These are phyloP conservation scores for Artibeus jamaicensis DNA, from an alignment of 2,797 vertebrate genomes.

Conservation along the genomic window DNA sequence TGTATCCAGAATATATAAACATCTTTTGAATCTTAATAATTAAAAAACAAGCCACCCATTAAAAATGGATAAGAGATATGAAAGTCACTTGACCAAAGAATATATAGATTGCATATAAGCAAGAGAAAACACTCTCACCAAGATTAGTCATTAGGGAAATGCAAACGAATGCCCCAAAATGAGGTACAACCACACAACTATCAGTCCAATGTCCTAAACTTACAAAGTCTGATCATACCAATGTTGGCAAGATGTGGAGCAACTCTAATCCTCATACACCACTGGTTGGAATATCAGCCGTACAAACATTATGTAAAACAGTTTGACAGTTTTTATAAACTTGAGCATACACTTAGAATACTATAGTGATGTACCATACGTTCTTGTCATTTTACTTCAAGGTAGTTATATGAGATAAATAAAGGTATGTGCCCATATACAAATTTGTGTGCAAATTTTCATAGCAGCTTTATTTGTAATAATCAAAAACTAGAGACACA, in stretches of 20 bases:
- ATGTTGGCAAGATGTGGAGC: not conserved
- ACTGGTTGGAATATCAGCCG: not conserved
- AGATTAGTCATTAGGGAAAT: not conserved
- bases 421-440: too few species aligned
- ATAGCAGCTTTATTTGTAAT: not conserved
- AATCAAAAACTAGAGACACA: not conserved
- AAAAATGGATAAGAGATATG: not conserved
- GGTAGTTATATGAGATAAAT: not conserved
- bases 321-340: not conserved
- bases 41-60: not conserved
- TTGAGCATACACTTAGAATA: not conserved
- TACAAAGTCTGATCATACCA: not conserved
- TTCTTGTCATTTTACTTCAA: not conserved
- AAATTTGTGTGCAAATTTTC: not conserved
- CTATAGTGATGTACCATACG: not conserved
- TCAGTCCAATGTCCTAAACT: not conserved
- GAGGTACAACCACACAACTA: not conserved
- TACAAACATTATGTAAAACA: not conserved
- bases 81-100: not conserved
- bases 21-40: not conserved
- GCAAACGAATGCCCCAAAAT: not conserved
- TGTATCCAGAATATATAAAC: not conserved
- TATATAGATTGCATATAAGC: not conserved
- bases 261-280: not conserved
- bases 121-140: not conserved